Base-by-base conservation (phyloP, 2,888 invertebrate species). In the Scaptomyza tumidula region DNA sequence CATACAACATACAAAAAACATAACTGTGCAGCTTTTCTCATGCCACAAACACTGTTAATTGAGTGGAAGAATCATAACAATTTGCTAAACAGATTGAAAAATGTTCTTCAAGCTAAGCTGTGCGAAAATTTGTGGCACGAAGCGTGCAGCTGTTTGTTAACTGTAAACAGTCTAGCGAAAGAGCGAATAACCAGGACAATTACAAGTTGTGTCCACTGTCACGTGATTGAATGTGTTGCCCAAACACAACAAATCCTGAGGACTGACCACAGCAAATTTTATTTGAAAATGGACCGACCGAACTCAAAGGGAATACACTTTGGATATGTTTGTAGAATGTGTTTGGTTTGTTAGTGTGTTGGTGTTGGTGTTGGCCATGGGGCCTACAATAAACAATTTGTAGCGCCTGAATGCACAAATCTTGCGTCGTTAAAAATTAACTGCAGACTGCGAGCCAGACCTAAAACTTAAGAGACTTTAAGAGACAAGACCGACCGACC, bases 331-430 rank as follows among this genome's bases (percentile, higher is more conserved):
- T 33, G 13, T 35, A 0, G 37, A 37, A 37, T 46, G 19, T n/a
- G 19, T 19, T 19, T 1, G 19, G 19, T 19, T 19, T 19, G 29
- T 48, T 14, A n/a, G 0, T 44, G 10, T 44, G 1, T 19, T 19
- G 19, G 19, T 19, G 29, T 48, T 14, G 27, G 0, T 44, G 10
- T 44, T 10, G 69, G 61, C 75, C 72, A 85, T 67, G 78, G 69
- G 72, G 82, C 67, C 78, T 70, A 88, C 88, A 84, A 84, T 84
- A 84, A 84, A 84, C 84, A 88, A 85, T 85, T 85, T 88, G 84
- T 68, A 88, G 88, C 88, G 88, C 84, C 84, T 88, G 86, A 85
- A 83, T 85, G 88, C 88, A 86, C 88, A 83, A 83, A 87, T 87
- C 82, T 85, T 71, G 83, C 70, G 80, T 83, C 83, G 83, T 83